Evolutionary conservation across 2,797 vertebrate genomes (phyloP), one percentile per base, ranked within the genome.

Genomic region (Lithobates pipiens): DNA sequence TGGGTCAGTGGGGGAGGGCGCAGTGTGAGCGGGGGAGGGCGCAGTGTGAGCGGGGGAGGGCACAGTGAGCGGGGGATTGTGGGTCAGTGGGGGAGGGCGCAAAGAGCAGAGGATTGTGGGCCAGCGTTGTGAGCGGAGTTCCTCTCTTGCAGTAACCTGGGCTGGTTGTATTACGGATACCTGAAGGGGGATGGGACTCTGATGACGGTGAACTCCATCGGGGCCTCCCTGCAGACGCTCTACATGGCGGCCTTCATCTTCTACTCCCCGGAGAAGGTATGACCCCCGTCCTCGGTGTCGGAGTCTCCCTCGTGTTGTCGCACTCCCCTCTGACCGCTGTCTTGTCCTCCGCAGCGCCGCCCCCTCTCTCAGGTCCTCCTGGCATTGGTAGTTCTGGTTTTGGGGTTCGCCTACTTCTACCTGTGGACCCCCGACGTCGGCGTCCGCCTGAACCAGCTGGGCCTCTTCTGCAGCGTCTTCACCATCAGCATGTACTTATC

Each of bases 401-500:
- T 90, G 0, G 94, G 93, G 5, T 97, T 93, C 71, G 77, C 95
- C 39, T 99, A 98, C 92, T 98, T 99, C 88, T 89, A 90, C 71
- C 63, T 91, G 23, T 75, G 95, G 83, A 91, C 96, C 18, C 89
- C 92, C 0, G 89, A 94, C 1, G 32, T 81, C 0, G 85, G 90
- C 11, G 23, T 23, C 0, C 95, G 89, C 46, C 94, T 97, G 44
- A 88, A 75, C 9, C 95, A 91, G 82, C 92, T 98, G 5, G 98
- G 98, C 39, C 95, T 99, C 50, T 94, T 95, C 92, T 98, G 97
- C 94, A 98, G 96, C 6, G 5, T 95, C 87, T 93, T 98, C 90
- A 98, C 98, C 65, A 93, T 99, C 93, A 93, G 93, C 94, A 98
- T 99, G 97, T 99, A 98, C 93, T 90, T 98, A 87, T 98, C 97